phyloP scores from a whole-genome alignment of 2,113 vertebrate genomes.

The Microcebus griseorufus region DNA sequence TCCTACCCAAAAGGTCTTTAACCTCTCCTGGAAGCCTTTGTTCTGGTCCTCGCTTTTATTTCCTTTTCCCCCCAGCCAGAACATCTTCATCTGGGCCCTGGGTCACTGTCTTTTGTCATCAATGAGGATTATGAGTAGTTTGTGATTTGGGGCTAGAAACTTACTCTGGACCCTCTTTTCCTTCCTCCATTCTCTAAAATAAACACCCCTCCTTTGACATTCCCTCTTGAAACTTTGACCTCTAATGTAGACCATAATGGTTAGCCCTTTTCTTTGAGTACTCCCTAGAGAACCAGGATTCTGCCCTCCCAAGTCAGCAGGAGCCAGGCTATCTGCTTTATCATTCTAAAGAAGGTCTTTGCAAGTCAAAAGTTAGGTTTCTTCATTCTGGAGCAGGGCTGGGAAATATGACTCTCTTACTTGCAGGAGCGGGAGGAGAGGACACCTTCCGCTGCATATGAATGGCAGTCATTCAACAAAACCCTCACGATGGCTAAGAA shows the following conservation, averaged over 20 bases:
- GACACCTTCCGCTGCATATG: slow-evolving; percentile 88
- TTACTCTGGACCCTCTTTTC: slow-evolving; percentile 4
- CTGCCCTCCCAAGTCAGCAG: slow-evolving; percentile 53
- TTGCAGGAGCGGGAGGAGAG: slow-evolving; percentile 82
- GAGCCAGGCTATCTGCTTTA: slow-evolving; percentile 82
- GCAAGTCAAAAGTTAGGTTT: slow-evolving; percentile 86
- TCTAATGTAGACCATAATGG: slow-evolving; percentile 31
- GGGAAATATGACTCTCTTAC: slow-evolving; percentile 73
- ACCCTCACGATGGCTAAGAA: slow-evolving; percentile 80
- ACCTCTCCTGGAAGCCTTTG: background rate
- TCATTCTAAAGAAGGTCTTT: slow-evolving; percentile 85
- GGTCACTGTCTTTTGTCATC: background rate
- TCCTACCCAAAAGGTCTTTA: slow-evolving; percentile 37
- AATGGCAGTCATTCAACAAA: slow-evolving; percentile 84
- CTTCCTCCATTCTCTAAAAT: slow-evolving; percentile 40
- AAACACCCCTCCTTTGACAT: slow-evolving; percentile 52
- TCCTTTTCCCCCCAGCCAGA: background rate
- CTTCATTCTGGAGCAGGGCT: slow-evolving; percentile 82
- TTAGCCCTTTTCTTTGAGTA: slow-evolving; percentile 42
- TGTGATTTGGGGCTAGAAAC: slow-evolving; percentile 21
- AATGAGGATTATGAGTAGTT: background rate
- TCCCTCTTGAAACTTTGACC: slow-evolving; percentile 72
- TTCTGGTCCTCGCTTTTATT: background rate
- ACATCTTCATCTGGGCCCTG: background rate
- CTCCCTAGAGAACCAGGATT: slow-evolving; percentile 52